phyloP scores from a whole-genome alignment of 1,140 invertebrate genomes.

The Drosophila arawakana region DNA sequence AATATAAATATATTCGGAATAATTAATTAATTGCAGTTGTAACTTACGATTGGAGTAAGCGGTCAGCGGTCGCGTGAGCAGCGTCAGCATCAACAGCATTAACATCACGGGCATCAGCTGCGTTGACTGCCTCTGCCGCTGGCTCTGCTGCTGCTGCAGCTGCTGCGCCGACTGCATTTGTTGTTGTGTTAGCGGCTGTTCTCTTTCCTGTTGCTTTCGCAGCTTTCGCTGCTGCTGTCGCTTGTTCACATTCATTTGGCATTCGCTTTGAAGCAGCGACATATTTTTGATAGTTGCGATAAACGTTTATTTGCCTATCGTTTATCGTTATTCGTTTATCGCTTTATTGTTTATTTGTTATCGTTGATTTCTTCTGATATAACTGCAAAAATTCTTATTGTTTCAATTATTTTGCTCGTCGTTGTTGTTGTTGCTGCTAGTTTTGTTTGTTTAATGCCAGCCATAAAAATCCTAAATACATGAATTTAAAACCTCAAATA shows the following conservation, averaged over 20 bases:
- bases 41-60: conserved; percentile 66
- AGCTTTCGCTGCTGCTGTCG: conserved; percentile 14
- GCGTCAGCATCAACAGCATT: conserved; percentile 58
- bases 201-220: background rate
- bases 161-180: conserved; percentile 2
- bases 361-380: conserved; percentile 29
- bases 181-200: background rate
- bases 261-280: conserved; percentile 45
- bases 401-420: conserved; percentile 25
- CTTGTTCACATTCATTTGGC: conserved; percentile 36
- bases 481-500: conserved; percentile 9
- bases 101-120: conserved; percentile 59
- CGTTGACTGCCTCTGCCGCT: conserved; percentile 37
- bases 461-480: conserved; percentile 20
- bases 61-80: conserved; percentile 59
- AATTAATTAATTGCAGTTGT: background rate
- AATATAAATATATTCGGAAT: too few species aligned
- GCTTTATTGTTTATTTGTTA: conserved; percentile 32
- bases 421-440: conserved; percentile 8
- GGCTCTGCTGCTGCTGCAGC: conserved; percentile 15
- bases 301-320: conserved; percentile 29
- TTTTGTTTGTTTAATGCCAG: conserved; percentile 16
- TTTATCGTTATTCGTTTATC: conserved; percentile 24
- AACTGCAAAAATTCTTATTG: conserved; percentile 18
- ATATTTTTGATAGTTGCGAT: conserved; percentile 50